Base-by-base conservation (phyloP, 2,113 vertebrate genomes). In the Patagioenas fasciata region DNA sequence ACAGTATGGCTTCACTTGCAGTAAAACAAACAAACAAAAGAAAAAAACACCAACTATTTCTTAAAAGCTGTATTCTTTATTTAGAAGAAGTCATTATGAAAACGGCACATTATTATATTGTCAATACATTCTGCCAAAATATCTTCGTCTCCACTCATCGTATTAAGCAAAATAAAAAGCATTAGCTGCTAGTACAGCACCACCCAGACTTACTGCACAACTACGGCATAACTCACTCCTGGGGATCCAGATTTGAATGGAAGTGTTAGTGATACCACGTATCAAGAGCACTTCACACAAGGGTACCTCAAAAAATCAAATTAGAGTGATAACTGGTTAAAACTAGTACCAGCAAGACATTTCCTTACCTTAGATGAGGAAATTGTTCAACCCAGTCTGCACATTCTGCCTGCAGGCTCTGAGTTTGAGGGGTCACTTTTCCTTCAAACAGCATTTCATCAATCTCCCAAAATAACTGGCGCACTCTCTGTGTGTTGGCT, bases 391-490 rank as follows among this genome's bases (percentile, higher is more conserved):
- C 97, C 98, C 98, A 99, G 53, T 99, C 98, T 25, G 95, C 70
- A 94, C 98, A 99, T 91, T 99, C 98, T 13, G 78, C 90, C 94
- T 94, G 89, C 2, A 99, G 95, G 53, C 94, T 97, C 96, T 98
- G 93, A 16, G 97, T 98, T 57, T 98, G 97, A 60, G 97, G 89
- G 58, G 96, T 98, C 38, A 98, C 96, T 93, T 98, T 98, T 48
- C 98, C 98, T 97, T 99, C 98, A 95, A 99, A 99, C 50, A 99
- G 87, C 97, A 98, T 98, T 97, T 99, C 98, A 82, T 99, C 98
- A 15, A 98, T 98, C 81, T 98, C 98, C 96, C 96, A 97, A 81
- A 99, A 98, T 42, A 98, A 96, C 87, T 98, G 98, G 71, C 98
- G 97, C 5, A 99, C 98, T 91, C 95, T 98, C 86, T 98, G 97